Conservation (phyloP, 2,113 vertebrate species). For the Prunella fulvescens region DNA sequence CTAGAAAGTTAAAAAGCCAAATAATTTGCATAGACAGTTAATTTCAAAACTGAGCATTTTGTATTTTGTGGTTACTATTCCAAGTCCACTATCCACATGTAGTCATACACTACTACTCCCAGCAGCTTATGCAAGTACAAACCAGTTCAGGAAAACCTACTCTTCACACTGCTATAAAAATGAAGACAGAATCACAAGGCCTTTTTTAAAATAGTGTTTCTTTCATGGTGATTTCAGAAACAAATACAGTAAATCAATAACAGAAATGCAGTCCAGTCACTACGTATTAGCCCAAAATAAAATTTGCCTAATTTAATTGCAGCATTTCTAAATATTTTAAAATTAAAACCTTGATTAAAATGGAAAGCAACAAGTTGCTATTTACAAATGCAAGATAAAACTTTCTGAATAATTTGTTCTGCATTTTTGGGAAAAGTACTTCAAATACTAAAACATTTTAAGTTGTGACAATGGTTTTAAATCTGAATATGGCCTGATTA, state of each 20-base stretch:
- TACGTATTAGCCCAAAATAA: background rate
- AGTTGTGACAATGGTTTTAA: background rate
- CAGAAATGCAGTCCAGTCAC: slow-evolving; percentile 20
- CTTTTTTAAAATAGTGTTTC: background rate
- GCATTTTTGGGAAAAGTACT: background rate
- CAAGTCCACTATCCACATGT: background rate
- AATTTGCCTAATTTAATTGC: background rate
- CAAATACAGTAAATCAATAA: slow-evolving; percentile 12
- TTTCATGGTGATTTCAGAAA: slow-evolving; percentile 20
- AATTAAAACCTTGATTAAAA: slow-evolving; percentile 11
- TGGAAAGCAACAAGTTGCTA: background rate
- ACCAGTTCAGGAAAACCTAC: slow-evolving; percentile 28
- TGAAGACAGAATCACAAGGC: slow-evolving; percentile 14
- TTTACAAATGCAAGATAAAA: background rate
- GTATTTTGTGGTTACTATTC: slow-evolving; percentile 2
- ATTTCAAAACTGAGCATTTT: background rate
- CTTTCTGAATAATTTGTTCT: background rate
- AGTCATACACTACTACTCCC: background rate
- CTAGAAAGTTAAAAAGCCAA: background rate
- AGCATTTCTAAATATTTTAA: slow-evolving; percentile 11
- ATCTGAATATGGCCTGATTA: background rate
- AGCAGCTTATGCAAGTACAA: slow-evolving; percentile 20
- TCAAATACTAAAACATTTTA: background rate
- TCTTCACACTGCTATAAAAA: slow-evolving; percentile 31
- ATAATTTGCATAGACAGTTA: background rate